Conservation (phyloP, 1,140 invertebrate genomes). For the Ridgeia piscesae region DNA sequence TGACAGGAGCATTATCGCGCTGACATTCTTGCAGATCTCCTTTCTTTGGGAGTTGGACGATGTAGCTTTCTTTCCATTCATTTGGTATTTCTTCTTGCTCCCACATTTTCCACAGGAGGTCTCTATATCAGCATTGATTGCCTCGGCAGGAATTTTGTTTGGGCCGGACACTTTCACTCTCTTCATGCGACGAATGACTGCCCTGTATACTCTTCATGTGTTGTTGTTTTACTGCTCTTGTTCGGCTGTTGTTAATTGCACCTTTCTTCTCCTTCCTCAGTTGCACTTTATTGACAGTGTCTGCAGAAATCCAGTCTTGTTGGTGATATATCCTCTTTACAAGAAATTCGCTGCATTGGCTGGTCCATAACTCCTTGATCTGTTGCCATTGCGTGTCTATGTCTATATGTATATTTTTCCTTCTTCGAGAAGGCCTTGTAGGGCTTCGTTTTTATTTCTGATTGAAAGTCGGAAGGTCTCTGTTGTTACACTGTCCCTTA, state of each 20-base stretch:
- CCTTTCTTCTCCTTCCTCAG: slow-evolving; percentile 17
- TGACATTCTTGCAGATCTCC: too few relatives aligned
- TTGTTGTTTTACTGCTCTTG: slow-evolving; percentile 15
- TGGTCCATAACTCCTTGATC: slow-evolving; percentile 14
- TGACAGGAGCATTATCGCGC: too few relatives aligned
- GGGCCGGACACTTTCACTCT: too few relatives aligned
- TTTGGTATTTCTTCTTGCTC: too few relatives aligned
- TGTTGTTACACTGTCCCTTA: slow-evolving; percentile 22
- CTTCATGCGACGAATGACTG: too few relatives aligned
- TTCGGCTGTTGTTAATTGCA: slow-evolving; percentile 18
- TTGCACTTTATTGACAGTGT: slow-evolving; percentile 12
- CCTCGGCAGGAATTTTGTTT: too few relatives aligned
- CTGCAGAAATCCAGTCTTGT: not conserved
- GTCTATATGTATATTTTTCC: slow-evolving; percentile 18
- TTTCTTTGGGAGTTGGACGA: too few relatives aligned
- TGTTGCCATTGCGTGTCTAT: slow-evolving; percentile 14
- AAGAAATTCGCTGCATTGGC: slow-evolving; percentile 7
- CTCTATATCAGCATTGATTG: too few relatives aligned
- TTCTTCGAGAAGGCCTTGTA: slow-evolving; percentile 22
- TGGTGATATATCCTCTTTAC: slow-evolving; percentile 1
- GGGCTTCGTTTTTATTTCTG: slow-evolving; percentile 30
- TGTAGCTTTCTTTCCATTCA: too few relatives aligned
- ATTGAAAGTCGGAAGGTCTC: slow-evolving; percentile 21
- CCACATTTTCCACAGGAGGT: too few relatives aligned
- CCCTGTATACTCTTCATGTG: slow-evolving; percentile 12